Conservation (phyloP, 1,140 invertebrate genomes). For the Macrobrachium nipponense region DNA sequence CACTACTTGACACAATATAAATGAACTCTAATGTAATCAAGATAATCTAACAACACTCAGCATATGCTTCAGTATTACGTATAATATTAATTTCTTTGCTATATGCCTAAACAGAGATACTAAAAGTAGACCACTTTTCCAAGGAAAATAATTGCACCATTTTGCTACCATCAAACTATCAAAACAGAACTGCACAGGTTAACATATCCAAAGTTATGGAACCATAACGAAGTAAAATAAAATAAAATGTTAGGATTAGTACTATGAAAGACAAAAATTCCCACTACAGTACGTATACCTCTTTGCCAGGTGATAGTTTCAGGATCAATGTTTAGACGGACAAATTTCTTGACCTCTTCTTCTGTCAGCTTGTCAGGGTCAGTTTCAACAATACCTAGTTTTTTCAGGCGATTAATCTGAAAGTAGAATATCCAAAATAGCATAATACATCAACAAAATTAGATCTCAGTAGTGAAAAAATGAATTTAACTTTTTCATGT, state of each 20-base stretch:
- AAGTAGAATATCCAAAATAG: neutral
- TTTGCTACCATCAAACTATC: neutral
- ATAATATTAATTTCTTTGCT: neutral
- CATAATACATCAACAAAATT: neutral
- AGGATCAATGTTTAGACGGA: constrained; percentile 91
- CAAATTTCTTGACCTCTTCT: constrained; percentile 85
- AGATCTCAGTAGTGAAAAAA: no score
- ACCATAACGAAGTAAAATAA: neutral
- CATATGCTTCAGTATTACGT: no score
- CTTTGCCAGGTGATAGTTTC: constrained; percentile 93
- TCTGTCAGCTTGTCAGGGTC: constrained; percentile 84
- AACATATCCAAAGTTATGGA: neutral
- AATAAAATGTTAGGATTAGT: neutral
- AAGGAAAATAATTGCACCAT: neutral
- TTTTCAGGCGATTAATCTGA: constrained; percentile 82
- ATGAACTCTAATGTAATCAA: no score
- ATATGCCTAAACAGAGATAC: neutral
- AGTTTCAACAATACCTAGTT: constrained; percentile 88
- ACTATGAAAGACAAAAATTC: neutral
- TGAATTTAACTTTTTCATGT: no score
- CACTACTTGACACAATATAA: no score
- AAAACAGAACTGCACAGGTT: neutral
- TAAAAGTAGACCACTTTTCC: neutral
- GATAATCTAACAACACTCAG: no score
- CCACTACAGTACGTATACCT: constrained; percentile 76